These are phyloP conservation scores for Pseudochirops corinnae DNA, from an alignment of 2,797 vertebrate genomes.

Conservation along the genomic window DNA sequence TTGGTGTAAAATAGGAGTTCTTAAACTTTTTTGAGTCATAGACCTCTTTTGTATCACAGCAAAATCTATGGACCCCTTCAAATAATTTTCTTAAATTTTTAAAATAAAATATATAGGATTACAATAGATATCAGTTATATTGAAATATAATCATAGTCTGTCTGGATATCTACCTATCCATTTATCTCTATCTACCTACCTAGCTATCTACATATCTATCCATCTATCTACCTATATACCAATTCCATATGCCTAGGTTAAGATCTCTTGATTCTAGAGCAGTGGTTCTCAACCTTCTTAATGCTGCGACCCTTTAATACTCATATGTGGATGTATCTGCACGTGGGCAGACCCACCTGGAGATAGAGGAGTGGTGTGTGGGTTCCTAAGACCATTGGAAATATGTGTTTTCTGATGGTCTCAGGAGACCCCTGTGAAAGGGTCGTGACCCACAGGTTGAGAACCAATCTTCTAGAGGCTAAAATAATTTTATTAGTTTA, in stretches of 20 bases:
- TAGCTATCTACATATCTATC: background rate
- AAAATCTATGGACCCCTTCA: background rate
- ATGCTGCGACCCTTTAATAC: too few species aligned
- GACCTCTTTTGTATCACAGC: background rate
- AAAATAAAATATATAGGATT: background rate
- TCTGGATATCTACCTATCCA: background rate
- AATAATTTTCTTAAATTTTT: background rate
- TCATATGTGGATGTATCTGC: too few species aligned
- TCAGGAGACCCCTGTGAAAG: too few species aligned
- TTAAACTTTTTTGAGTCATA: background rate
- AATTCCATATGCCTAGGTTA: background rate
- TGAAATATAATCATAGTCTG: background rate
- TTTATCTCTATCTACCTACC: background rate
- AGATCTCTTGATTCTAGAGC: background rate
- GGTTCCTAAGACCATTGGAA: too few species aligned
- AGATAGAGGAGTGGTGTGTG: too few species aligned
- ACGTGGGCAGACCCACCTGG: too few species aligned
- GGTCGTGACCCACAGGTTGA: too few species aligned
- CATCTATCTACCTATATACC: background rate
- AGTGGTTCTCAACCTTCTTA: too few species aligned
- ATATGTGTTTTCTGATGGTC: too few species aligned
- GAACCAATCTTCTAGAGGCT: too few species aligned
- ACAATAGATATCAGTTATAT: background rate
- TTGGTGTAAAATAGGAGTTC: background rate
- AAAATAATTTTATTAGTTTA: background rate